A percentile compares a stretch with the other conserved stretches of the same genome.
Conservation (phyloP, 2,113 vertebrate species). For the Dipodomys stephensi region DNA sequence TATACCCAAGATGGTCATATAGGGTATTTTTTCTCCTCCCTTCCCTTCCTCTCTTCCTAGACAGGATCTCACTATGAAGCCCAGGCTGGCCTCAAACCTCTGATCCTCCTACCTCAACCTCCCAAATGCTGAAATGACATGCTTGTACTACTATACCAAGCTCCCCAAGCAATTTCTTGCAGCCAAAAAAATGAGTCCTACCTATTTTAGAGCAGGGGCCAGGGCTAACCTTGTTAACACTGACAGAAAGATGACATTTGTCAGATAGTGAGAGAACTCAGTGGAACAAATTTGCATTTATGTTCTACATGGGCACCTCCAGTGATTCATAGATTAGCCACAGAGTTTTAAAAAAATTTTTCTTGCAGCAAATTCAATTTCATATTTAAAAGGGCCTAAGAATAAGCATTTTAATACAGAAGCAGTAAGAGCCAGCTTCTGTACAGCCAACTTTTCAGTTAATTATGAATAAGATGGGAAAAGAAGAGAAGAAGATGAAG, state of each 20-base stretch:
- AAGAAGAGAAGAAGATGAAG: not conserved
- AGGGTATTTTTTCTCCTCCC: no score
- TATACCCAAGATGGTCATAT: no score
- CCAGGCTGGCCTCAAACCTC: not conserved
- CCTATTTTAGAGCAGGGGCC: not conserved
- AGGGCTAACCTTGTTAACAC: not conserved
- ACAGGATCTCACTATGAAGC: not conserved
- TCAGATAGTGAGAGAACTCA: conserved; percentile 20
- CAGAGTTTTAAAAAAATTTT: conserved; percentile 60
- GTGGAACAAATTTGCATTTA: conserved; percentile 47
- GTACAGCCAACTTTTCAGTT: not conserved
- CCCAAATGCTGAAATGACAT: not conserved
- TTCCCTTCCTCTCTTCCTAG: not conserved
- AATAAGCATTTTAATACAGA: not conserved
- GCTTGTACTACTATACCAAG: not conserved
- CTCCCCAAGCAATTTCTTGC: not conserved
- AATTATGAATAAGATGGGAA: not conserved
- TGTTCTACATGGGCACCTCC: conserved; percentile 33
- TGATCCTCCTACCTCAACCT: not conserved
- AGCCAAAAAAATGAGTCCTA: not conserved
- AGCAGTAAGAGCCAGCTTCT: not conserved
- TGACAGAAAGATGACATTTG: conserved; percentile 31
- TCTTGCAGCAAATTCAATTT: conserved; percentile 24
- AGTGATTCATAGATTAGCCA: conserved; percentile 3
- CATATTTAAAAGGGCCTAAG: not conserved